Conservation (phyloP, 2,797 vertebrate species). For the Paedocypris micromegethes region DNA sequence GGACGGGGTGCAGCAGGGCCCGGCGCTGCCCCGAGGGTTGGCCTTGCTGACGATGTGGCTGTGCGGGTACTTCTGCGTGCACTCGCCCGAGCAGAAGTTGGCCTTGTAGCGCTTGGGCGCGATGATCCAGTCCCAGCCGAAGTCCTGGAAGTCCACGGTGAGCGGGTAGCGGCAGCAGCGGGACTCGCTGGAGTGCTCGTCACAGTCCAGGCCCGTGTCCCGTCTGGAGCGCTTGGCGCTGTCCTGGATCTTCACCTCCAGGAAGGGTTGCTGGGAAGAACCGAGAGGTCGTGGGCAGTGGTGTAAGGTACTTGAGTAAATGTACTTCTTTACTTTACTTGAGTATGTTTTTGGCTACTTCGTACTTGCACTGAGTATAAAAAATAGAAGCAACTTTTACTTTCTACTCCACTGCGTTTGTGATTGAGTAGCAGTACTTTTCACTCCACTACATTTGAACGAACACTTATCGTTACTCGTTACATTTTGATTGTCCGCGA, state of each 20-base stretch:
- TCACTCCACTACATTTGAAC: no score
- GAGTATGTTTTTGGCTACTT: no score
- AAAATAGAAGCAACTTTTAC: no score
- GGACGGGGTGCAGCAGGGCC: slow-evolving; percentile 93
- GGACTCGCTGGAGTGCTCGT: slow-evolving; percentile 77
- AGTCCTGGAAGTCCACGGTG: slow-evolving; percentile 83
- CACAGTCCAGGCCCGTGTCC: slow-evolving; percentile 79
- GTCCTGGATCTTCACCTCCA: slow-evolving; percentile 82
- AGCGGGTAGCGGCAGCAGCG: slow-evolving; percentile 82
- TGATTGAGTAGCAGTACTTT: no score
- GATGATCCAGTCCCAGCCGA: slow-evolving; percentile 86
- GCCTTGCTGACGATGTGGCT: slow-evolving; percentile 93
- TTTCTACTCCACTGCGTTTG: no score
- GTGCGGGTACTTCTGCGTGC: slow-evolving; percentile 94
- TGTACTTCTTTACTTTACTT: no score
- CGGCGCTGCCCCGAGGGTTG: slow-evolving; percentile 85
- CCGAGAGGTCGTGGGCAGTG: background rate
- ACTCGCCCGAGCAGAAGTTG: slow-evolving; percentile 96
- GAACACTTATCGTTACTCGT: no score
- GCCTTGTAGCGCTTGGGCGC: slow-evolving; percentile 86
- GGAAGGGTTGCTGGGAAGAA: slow-evolving; percentile 73
- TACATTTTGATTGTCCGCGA: no score
- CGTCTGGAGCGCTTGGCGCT: slow-evolving; percentile 73
- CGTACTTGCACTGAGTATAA: no score
- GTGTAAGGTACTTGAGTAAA: background rate